These are phyloP conservation scores for Drymonia ruficornis DNA, from an alignment of 2,888 invertebrate genomes.

Conservation along the genomic window DNA sequence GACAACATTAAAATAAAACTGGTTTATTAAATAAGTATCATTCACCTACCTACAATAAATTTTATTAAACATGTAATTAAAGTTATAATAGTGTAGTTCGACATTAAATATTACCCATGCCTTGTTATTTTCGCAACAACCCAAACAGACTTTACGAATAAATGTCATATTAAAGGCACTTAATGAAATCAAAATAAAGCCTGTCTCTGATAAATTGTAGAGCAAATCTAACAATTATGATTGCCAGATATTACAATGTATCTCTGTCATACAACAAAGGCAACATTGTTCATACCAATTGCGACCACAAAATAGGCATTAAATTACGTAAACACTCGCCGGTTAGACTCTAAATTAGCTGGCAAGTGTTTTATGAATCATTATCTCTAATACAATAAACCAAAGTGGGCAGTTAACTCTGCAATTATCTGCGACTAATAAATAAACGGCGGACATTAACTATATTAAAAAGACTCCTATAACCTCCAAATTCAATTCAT, in stretches of 20 bases:
- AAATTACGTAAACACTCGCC: constrained; percentile 77
- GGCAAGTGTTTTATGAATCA: constrained; percentile 74
- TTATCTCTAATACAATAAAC: constrained; percentile 60
- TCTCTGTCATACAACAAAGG: constrained; percentile 79
- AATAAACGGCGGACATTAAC: constrained; percentile 19
- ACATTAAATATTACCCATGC: not conserved
- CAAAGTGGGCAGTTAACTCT: constrained; percentile 39
- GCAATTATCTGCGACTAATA: constrained; percentile 24
- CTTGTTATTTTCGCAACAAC: constrained; percentile 26
- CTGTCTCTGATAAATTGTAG: constrained; percentile 68
- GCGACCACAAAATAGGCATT: constrained; percentile 73
- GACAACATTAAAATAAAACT: not conserved
- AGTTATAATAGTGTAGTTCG: not conserved
- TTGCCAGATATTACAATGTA: constrained; percentile 71
- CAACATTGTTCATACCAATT: constrained; percentile 75
- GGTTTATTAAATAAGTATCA: too few species aligned
- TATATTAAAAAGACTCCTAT: constrained; percentile 45
- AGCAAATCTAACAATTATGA: constrained; percentile 73
- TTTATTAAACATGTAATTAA: not conserved
- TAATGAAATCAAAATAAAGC: constrained; percentile 65
- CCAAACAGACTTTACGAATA: constrained; percentile 26
- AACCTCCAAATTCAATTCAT: constrained; percentile 46
- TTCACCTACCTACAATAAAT: not conserved
- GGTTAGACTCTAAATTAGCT: constrained; percentile 69
- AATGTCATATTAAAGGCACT: constrained; percentile 42